Conservation (phyloP, 2,797 vertebrate genomes). For the Paedocypris micromegethes region DNA sequence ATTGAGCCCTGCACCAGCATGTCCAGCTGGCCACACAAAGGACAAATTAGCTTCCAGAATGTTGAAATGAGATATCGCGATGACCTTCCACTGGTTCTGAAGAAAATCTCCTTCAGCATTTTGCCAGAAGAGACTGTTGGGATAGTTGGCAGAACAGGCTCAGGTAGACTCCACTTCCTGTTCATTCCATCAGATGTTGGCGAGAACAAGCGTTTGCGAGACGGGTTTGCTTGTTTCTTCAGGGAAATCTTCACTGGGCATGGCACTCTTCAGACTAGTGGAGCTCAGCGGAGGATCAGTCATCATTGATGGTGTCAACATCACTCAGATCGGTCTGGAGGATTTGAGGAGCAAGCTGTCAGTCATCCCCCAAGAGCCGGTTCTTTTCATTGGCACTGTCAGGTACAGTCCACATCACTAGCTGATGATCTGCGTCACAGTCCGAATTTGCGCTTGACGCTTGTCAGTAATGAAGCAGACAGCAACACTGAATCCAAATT, state of each 20-base stretch:
- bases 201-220: constrained; percentile 16
- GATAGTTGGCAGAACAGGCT: constrained; percentile 80
- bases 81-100: constrained; percentile 71
- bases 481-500: too few species aligned
- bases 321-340: constrained; percentile 70
- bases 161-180: constrained; percentile 58
- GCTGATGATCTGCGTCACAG: background rate
- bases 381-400: constrained; percentile 80
- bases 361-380: constrained; percentile 81
- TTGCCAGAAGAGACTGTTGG: constrained; percentile 73
- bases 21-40: constrained; percentile 71
- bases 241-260: constrained; percentile 81
- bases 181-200: constrained; percentile 10
- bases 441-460: too few species aligned
- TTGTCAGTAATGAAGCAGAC: too few species aligned
- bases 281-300: constrained; percentile 75
- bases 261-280: constrained; percentile 75
- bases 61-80: constrained; percentile 77
- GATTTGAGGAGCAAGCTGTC: constrained; percentile 77
- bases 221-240: constrained; percentile 35
- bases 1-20: constrained; percentile 50
- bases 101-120: constrained; percentile 70
- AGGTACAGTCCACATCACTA: constrained; percentile 62
- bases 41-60: constrained; percentile 72
- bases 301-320: constrained; percentile 72